These are phyloP conservation scores for Incurvaria masculella DNA, from an alignment of 2,888 invertebrate genomes.

Conservation along the genomic window DNA sequence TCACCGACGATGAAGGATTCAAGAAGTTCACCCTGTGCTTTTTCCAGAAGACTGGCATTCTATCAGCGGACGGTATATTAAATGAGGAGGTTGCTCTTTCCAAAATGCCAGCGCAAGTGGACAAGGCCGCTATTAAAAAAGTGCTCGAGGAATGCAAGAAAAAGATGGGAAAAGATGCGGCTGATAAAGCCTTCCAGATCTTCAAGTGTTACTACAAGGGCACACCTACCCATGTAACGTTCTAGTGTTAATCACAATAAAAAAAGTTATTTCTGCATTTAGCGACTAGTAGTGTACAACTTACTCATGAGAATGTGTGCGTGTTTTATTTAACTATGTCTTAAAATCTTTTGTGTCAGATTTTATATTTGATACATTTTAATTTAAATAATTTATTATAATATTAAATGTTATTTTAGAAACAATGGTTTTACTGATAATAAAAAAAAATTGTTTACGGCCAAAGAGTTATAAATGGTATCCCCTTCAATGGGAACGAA, in stretches of 20 bases:
- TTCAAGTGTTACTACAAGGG: constrained; percentile 42
- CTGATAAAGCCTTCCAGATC: constrained; percentile 38
- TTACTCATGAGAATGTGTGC: background rate
- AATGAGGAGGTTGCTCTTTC: constrained; percentile 38
- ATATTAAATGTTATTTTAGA: no score
- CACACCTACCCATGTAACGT: constrained; percentile 30
- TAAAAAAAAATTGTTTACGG: background rate
- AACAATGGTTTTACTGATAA: no score
- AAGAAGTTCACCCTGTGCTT: constrained; percentile 47
- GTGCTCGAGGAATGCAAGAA: constrained; percentile 37
- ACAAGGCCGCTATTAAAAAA: constrained; percentile 32
- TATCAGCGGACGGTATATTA: constrained; percentile 32
- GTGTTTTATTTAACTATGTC: background rate
- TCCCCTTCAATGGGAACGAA: constrained; percentile 5
- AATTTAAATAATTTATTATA: constrained; percentile 1
- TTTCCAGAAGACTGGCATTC: constrained; percentile 38
- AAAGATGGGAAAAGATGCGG: constrained; percentile 32
- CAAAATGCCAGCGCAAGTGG: constrained; percentile 36
- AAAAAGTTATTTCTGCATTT: background rate
- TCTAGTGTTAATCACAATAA: background rate
- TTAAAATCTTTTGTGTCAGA: background rate
- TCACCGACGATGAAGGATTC: constrained; percentile 35
- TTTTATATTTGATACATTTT: background rate
- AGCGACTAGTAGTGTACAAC: background rate
- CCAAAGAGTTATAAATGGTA: background rate